Evolutionary conservation across 2,113 vertebrate species (phyloP), one percentile per base, ranked within the genome.

Genomic region (Spermophilus dauricus): DNA sequence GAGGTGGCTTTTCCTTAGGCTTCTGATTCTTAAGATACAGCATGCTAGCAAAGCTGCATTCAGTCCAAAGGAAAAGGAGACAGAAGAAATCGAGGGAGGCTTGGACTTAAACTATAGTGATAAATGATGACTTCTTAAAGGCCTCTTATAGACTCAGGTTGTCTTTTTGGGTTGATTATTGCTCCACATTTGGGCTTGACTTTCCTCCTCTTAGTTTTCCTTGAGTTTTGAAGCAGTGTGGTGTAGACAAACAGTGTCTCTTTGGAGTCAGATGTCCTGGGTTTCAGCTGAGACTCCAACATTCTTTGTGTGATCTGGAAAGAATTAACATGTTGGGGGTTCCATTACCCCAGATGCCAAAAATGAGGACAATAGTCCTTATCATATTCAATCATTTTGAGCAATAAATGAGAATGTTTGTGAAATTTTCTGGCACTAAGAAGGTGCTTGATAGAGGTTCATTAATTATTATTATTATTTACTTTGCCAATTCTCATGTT

Each of bases 151-250:
- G 94, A 94, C 91, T 87, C 91, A 16, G 53, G 53, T 81, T 96
- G 34, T 98, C 96, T 97, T 98, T 51, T 94, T 93, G 97, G 92
- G 96, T 97, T 97, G n/a, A 97, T 89, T 96, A 61, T 97, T 97
- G 65, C 95, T 97, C 97, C 95, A 96, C 69, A 94, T 87, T 86
- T 87, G 89, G 95, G 84, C 96, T 56, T 98, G 95, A 96, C 30
- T 95, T 97, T 97, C 93, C 89, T 92, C 94, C 96, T 97, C 84
- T 61, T 96, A 81, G 37, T 96, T 97, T 97, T 83, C 78, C 78
- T 90, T 93, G 97, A 96, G 96, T 98, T 98, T 95, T 92, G 67
- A 91, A 28, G 65, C 34, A 37, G 9, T 75, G 14, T 76, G 56
- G 28, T 18, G 4, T 4, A 32, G 63, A 42, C 39, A 87, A 75